A percentile compares a stretch with the other conserved stretches of the same genome.
Evolutionary conservation across 1,140 invertebrate species (phyloP).

Genomic region (Dendrolimus punctatus): DNA sequence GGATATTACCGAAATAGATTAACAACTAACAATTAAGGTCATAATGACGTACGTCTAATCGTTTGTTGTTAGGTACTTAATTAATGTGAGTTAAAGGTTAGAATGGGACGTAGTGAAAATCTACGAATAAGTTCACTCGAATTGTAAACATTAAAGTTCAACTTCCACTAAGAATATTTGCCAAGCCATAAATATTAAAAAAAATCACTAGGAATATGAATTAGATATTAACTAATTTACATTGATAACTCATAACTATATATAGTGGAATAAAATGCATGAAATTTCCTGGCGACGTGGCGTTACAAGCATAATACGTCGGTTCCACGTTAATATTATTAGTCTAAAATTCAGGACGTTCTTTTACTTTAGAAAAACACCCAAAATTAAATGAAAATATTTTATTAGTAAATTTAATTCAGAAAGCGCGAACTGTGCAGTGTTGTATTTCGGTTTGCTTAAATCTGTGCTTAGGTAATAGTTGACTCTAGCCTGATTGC

Average conservation of each 20-base stretch:
- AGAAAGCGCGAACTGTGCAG: too few species aligned
- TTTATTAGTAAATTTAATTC: too few species aligned
- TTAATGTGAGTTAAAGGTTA: background rate
- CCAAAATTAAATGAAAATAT: too few species aligned
- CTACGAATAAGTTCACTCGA: slow-evolving; percentile 5
- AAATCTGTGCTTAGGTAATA: too few species aligned
- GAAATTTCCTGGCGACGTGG: slow-evolving; percentile 20
- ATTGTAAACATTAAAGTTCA: slow-evolving; percentile 14
- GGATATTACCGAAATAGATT: slow-evolving; percentile 25
- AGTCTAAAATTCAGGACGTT: too few species aligned
- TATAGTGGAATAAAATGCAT: slow-evolving; percentile 30
- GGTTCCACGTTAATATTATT: too few species aligned
- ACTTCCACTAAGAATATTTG: slow-evolving; percentile 10
- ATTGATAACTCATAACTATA: background rate
- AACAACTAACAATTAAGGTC: slow-evolving; percentile 9
- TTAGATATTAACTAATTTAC: too few species aligned
- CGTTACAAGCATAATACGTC: too few species aligned
- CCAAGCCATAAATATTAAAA: too few species aligned
- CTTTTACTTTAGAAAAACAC: too few species aligned
- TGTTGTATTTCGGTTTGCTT: too few species aligned
- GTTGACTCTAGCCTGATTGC: too few species aligned
- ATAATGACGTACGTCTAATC: slow-evolving; percentile 2
- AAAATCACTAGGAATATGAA: slow-evolving; percentile 5
- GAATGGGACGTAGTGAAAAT: background rate
- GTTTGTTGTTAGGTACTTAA: background rate